These are phyloP conservation scores for Corbicula japonica DNA, from an alignment of 2,888 invertebrate genomes.

Conservation along the genomic window DNA sequence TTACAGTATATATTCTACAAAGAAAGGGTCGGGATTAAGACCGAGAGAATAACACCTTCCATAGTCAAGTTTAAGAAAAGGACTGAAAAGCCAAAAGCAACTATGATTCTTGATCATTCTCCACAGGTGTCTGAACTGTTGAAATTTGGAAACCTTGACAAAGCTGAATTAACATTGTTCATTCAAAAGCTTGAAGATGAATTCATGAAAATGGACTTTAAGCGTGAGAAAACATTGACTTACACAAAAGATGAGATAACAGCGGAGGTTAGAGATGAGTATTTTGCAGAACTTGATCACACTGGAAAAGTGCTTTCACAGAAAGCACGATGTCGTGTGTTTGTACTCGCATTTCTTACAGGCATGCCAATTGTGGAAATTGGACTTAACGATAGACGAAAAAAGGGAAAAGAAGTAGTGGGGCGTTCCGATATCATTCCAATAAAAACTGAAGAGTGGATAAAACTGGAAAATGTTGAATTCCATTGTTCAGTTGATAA, in stretches of 20 bases:
- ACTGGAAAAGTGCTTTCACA: constrained; percentile 88
- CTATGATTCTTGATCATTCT: constrained; percentile 94
- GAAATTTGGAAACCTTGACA: constrained; percentile 96
- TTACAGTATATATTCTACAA: constrained; percentile 99
- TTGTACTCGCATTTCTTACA: constrained; percentile 98
- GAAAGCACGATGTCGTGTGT: constrained; percentile 97
- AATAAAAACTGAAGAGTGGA: constrained; percentile 97
- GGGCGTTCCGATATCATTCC: constrained; percentile 99
- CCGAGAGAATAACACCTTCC: constrained; percentile 85
- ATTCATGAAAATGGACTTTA: constrained; percentile 87
- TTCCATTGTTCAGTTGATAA: constrained; percentile 98
- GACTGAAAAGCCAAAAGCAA: constrained; percentile 84
- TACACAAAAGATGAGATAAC: constrained; percentile 86
- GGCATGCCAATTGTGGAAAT: constrained; percentile 97
- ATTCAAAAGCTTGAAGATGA: constrained; percentile 97
- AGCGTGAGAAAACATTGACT: constrained; percentile 83
- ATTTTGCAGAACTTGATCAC: constrained; percentile 84
- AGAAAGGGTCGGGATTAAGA: constrained; percentile 93
- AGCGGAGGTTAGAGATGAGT: constrained; percentile 86
- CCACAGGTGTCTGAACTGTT: constrained; percentile 97
- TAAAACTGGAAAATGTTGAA: constrained; percentile 96
- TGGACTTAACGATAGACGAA: constrained; percentile 98
- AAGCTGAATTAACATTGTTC: constrained; percentile 96
- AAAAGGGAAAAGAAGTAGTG: constrained; percentile 99
- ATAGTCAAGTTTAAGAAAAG: constrained; percentile 79